Base-by-base conservation (phyloP, 1,140 invertebrate species). In the Bathynomus jamesi region DNA sequence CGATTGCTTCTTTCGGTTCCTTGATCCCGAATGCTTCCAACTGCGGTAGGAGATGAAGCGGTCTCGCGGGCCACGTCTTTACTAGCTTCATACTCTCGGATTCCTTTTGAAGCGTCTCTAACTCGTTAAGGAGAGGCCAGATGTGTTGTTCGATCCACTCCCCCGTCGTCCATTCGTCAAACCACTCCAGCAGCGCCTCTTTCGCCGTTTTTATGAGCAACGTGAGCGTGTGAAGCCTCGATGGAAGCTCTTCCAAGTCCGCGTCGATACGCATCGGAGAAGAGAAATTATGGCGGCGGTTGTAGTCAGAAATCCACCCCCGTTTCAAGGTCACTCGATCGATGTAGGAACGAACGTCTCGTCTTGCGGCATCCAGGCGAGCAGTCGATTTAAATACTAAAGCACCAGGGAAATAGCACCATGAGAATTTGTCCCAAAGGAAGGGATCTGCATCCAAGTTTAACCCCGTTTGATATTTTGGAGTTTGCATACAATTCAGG, bases 271-370 rank as follows among this genome's bases (percentile, higher is more conserved):
- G 83, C 73, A 88, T 84, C 0, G 90, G 89, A 72, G 87, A 89
- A 4, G 89, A 89, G 75, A 89, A 92, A 74, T 89, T 89, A 76
- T 89, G 86, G n/a, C 89, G 85, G 0, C 91, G 83, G 79, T 92
- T 93, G 78, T 92, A 93, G 4, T 88, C 85, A 7, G 90, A 92
- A 77, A 92, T 82, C 91, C 91, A 94, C 21, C 89, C 88, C n/a
- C 70, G 71, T 28, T 69, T 72, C 65, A 73, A 70, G 24, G 69
- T 76, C 24, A 81, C 78, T 46, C 78, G 79, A 21, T 80, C 80
- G 17, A 80, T 64, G 65, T 80, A 81, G 60, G 79, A 78, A 46
- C 80, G 78, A 1, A 82, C 80, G 46, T 79, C 77, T 64, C 80
- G 81, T 78, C 87, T 82, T 2, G 85, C 82, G 25, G 83, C 83